phyloP scores from a whole-genome alignment of 2,888 invertebrate genomes.

The Diarsia mendica region DNA sequence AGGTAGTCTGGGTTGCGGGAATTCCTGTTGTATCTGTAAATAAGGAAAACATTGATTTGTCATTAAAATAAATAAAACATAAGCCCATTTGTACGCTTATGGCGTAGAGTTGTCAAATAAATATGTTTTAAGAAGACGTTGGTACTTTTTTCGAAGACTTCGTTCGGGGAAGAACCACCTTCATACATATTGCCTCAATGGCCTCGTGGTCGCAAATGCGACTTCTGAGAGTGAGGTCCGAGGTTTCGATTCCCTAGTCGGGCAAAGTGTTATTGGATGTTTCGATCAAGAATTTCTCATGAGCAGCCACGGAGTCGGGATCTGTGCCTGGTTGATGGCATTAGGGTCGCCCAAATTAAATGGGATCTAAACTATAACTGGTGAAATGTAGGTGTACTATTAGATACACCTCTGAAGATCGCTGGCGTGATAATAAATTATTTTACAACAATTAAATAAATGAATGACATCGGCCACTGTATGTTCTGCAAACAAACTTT shows the following conservation, averaged over 20 bases:
- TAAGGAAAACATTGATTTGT: neutral
- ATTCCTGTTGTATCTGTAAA: neutral
- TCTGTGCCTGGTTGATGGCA: no score
- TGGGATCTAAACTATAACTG: no score
- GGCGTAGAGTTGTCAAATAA: neutral
- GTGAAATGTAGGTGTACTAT: no score
- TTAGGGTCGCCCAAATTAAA: no score
- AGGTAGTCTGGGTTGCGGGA: neutral
- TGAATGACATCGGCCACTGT: neutral
- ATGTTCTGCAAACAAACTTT: neutral
- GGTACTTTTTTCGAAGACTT: neutral
- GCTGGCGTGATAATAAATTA: no score
- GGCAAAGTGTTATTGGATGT: no score
- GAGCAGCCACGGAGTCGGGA: no score
- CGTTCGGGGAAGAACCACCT: neutral
- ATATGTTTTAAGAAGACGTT: neutral
- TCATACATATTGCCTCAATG: neutral
- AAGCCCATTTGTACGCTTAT: neutral
- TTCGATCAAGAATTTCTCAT: no score
- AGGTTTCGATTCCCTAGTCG: no score
- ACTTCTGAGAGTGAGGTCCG: no score
- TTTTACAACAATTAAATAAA: neutral
- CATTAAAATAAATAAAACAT: neutral
- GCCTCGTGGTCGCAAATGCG: no score
- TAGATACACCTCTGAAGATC: no score